Conservation (phyloP, 2,113 vertebrate genomes). For the Castor canadensis region DNA sequence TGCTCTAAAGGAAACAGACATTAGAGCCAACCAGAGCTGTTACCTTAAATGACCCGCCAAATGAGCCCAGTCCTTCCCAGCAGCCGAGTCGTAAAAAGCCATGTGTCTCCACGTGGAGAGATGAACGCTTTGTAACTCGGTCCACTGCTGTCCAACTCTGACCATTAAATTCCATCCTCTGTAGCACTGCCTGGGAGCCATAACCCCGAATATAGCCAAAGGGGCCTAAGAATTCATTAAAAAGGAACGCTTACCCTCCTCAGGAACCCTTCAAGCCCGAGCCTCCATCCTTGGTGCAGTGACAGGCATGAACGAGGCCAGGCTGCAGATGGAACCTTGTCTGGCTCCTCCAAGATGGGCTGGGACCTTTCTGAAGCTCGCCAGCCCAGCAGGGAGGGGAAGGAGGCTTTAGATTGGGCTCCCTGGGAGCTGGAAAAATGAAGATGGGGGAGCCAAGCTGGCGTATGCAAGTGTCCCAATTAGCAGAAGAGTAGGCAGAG, state of each 20-base stretch:
- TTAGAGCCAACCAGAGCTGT: slow-evolving; percentile 31
- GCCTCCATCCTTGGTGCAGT: slow-evolving; percentile 60
- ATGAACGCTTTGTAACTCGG: slow-evolving; percentile 6
- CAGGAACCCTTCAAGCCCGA: slow-evolving; percentile 26
- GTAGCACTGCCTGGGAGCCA: slow-evolving; percentile 63
- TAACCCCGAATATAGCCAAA: slow-evolving; percentile 47
- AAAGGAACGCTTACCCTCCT: neutral
- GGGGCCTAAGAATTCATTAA: slow-evolving; percentile 43
- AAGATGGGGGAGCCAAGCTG: slow-evolving; percentile 43
- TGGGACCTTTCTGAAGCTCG: slow-evolving; percentile 56
- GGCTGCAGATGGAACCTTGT: slow-evolving; percentile 72
- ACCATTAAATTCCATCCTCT: slow-evolving; percentile 60
- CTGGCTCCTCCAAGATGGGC: slow-evolving; percentile 58
- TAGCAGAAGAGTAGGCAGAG: slow-evolving; percentile 58
- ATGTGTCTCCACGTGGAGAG: slow-evolving; percentile 11
- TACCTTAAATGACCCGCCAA: slow-evolving; percentile 62
- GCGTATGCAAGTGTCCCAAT: slow-evolving; percentile 42
- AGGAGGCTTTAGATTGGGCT: slow-evolving; percentile 40
- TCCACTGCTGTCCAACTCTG: slow-evolving; percentile 57
- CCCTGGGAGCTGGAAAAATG: slow-evolving; percentile 33
- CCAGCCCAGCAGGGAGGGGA: slow-evolving; percentile 61
- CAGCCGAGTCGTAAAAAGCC: slow-evolving; percentile 62
- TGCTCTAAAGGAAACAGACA: slow-evolving; percentile 29
- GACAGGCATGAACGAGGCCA: slow-evolving; percentile 72
- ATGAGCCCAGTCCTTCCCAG: slow-evolving; percentile 49